phyloP scores from a whole-genome alignment of 1,140 invertebrate genomes.

The Scaptomyza graminum region DNA sequence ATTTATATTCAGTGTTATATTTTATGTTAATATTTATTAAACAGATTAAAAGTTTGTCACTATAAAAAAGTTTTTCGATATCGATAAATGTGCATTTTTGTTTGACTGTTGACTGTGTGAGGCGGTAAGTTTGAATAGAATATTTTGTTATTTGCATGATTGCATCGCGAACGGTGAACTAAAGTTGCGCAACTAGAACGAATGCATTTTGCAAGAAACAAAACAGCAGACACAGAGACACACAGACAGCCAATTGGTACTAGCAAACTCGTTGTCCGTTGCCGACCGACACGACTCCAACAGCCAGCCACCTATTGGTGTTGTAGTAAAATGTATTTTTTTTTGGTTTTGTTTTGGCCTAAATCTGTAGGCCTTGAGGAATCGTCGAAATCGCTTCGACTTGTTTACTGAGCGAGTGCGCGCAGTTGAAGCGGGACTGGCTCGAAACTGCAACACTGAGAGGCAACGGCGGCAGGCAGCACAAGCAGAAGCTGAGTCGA shows the following conservation, averaged over 20 bases:
- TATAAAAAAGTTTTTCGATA: conserved; percentile 23
- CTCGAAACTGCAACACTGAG: conserved; percentile 45
- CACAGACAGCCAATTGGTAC: conserved; percentile 44
- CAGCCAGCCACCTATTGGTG: conserved; percentile 46
- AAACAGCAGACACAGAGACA: too few species aligned
- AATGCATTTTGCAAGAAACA: conserved; percentile 46
- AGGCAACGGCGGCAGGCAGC: conserved; percentile 21
- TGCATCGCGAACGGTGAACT: conserved; percentile 22
- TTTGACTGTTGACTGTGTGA: background rate
- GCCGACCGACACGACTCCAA: conserved; percentile 28
- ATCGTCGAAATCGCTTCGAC: conserved; percentile 80
- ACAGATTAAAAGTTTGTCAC: background rate
- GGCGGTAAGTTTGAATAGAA: conserved; percentile 39
- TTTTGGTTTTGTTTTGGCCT: conserved; percentile 58
- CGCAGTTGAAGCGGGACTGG: conserved; percentile 53
- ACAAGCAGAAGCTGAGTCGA: conserved; percentile 24
- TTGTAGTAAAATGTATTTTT: conserved; percentile 68
- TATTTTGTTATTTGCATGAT: conserved; percentile 23
- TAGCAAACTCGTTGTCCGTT: conserved; percentile 41
- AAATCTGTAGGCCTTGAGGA: conserved; percentile 80
- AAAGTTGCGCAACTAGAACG: conserved; percentile 54
- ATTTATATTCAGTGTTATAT: background rate
- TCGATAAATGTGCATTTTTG: conserved; percentile 24
- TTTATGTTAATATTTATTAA: background rate
- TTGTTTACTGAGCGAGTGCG: conserved; percentile 73